These are phyloP conservation scores for Lemur catta DNA, from an alignment of 2,797 vertebrate genomes.

Conservation along the genomic window DNA sequence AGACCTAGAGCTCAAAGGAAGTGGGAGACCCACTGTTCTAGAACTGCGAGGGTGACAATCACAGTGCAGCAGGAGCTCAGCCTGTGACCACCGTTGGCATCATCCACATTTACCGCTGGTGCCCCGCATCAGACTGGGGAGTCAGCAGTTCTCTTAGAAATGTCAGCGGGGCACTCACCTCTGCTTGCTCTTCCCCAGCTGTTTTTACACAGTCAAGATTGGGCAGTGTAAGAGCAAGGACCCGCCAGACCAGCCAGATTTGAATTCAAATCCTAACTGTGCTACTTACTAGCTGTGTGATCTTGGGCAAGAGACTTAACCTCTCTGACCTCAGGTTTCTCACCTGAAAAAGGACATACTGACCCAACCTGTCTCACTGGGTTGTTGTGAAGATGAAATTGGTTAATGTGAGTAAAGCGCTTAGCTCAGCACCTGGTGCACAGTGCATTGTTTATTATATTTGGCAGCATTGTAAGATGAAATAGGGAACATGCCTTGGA, in stretches of 20 bases:
- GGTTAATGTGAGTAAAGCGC: background rate
- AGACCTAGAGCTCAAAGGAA: background rate
- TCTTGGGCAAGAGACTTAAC: background rate
- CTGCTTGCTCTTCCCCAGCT: background rate
- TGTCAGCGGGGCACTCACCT: background rate
- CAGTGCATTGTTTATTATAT: no score
- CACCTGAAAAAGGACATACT: background rate
- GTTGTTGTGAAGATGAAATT: background rate
- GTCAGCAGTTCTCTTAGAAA: background rate
- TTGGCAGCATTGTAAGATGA: fast-evolving
- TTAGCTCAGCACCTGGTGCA: background rate
- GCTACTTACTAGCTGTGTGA: background rate
- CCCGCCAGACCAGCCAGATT: background rate
- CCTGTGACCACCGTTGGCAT: background rate
- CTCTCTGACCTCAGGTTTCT: background rate
- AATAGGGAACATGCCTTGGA: background rate
- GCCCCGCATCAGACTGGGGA: background rate
- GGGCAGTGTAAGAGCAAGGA: background rate
- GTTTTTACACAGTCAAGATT: background rate
- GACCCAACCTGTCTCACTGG: fast-evolving
- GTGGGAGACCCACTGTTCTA: background rate
- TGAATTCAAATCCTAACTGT: background rate
- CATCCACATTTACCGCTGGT: background rate
- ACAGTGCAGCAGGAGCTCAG: background rate
- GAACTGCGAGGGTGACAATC: background rate